Evolutionary conservation across 2,797 vertebrate species (phyloP), one percentile per base, ranked within the genome.

Genomic region (Pteropus rufus): DNA sequence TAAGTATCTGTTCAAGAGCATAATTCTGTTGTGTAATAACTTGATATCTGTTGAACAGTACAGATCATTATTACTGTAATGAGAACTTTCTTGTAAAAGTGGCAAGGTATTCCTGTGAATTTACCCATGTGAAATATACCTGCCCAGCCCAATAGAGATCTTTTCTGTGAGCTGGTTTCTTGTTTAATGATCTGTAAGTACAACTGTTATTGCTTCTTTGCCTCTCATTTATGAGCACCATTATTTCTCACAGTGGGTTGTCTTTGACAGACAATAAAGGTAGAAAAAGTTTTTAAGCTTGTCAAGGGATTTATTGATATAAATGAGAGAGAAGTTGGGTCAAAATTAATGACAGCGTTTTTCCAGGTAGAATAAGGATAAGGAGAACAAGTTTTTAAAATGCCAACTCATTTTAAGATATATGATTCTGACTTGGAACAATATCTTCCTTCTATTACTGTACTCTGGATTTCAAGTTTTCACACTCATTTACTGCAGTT

Each of bases 281-380:
- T 83, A 93, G 95, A 82, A 70, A 44, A 97, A 58, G 41, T 93
- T 96, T 85, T 94, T 84, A 97, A 96, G 93, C 70, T 95, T 98
- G 96, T 91, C 96, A 96, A 54, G 46, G 79, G 67, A 94, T 95
- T 98, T 97, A 97, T 94, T 96, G 94, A 96, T 94, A 95, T 7
- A 86, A 65, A 97, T 97, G 96, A 75, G 67, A 44, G 85, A 79
- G 89, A 95, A 93, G 64, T 89, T 94, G 18, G 24, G 54, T 91
- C 67, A 95, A 96, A 97, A 97, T 97, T 97, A 98, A 96, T 94
- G 82, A 86, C 44, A 56, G 77, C 94, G 52, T 46, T 75, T 98
- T 98, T 88, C 26, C 69, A 41, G 80, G 52, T 52, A 41, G 56
- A 2, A 73, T 60, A 94, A 41, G 56, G 3, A 73, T 60, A 94